Evolutionary conservation across 2,113 vertebrate species (phyloP).

Genomic region (Toxostoma redivivum): DNA sequence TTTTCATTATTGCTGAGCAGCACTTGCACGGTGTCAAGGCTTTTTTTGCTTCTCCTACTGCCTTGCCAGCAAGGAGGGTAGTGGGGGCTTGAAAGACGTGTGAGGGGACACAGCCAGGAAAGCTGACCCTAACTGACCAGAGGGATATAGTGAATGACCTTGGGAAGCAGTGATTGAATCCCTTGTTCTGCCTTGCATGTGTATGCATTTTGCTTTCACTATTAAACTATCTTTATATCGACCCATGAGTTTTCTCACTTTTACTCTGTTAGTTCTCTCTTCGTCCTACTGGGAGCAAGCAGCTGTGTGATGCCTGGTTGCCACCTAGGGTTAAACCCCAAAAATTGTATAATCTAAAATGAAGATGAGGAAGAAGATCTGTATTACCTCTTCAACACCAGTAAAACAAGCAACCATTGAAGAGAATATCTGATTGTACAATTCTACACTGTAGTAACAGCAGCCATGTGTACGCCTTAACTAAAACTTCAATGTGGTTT

Average conservation of each 20-base stretch:
- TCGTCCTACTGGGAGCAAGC: neutral
- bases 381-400: neutral
- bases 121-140: neutral
- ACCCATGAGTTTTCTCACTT: neutral
- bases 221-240: neutral
- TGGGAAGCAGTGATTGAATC: neutral
- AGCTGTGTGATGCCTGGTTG: neutral
- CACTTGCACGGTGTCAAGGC: neutral
- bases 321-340: neutral
- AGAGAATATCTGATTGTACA: neutral
- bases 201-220: neutral
- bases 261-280: neutral
- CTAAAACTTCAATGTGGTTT: neutral
- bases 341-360: neutral
- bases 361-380: neutral
- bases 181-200: neutral
- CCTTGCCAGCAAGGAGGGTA: neutral
- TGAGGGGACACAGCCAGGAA: neutral
- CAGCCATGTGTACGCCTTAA: neutral
- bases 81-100: rapidly evolving
- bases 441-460: neutral
- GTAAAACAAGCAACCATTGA: neutral
- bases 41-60: neutral
- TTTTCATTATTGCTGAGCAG: neutral
- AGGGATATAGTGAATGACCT: neutral